Percentiles rank a stretch among this genome's conserved stretches.
Conservation (phyloP, 2,888 invertebrate species). For the Panopea generosa region DNA sequence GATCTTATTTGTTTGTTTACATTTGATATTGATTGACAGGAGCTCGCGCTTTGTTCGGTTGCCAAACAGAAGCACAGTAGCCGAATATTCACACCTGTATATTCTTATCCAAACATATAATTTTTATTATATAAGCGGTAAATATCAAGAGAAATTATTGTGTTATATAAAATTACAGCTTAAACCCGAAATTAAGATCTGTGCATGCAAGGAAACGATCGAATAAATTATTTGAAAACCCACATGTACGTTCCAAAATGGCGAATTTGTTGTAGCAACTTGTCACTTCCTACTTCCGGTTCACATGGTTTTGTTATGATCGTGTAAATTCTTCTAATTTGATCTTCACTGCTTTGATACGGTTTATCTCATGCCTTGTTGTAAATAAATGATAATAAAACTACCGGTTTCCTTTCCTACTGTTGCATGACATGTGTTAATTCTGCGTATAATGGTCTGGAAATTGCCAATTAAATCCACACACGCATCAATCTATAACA, state of each 20-base stretch:
- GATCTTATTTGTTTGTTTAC: constrained; percentile 7
- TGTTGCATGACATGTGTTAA: background rate
- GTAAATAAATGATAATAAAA: background rate
- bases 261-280: constrained; percentile 81
- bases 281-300: constrained; percentile 66
- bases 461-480: too few species aligned
- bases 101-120: too few species aligned
- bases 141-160: too few species aligned
- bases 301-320: constrained; percentile 21
- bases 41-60: constrained; percentile 42
- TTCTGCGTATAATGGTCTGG: background rate
- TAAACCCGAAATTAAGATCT: too few species aligned
- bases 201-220: too few species aligned
- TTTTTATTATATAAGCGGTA: too few species aligned
- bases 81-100: constrained; percentile 27
- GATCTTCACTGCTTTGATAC: background rate
- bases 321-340: background rate
- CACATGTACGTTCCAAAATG: constrained; percentile 55
- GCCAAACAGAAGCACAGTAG: constrained; percentile 34
- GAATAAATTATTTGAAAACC: constrained; percentile 12
- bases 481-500: constrained; percentile 1
- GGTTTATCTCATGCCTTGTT: background rate
- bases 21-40: constrained; percentile 53
- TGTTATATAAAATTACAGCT: too few species aligned
- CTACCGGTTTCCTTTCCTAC: background rate